Base-by-base conservation (phyloP, 2,888 invertebrate species). In the Megastigmus dorsalis region DNA sequence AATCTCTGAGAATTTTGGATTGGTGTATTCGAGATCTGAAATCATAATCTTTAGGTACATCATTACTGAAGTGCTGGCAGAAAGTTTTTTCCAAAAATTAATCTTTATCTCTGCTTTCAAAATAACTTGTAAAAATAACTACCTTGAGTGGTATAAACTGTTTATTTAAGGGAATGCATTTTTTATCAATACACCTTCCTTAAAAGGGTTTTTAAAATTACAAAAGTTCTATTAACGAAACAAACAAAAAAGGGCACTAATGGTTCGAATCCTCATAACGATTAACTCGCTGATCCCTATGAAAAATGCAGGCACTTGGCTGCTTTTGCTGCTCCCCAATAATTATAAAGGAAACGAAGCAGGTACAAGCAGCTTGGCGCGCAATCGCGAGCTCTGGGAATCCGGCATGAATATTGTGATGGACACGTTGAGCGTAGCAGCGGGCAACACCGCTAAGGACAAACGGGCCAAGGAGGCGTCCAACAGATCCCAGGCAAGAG, bases 371-470 rank as follows among this genome's bases (percentile, higher is more conserved):
- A 79, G 76, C 36, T 76, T 68, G 26, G 80, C 81, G 52, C 79
- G 82, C n/a, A 80, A 81, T 2, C 82, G 84, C 20, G 88, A 89
- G 52, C 85, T 89, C 77, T 90, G 89, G 87, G 88, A 89, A 78
- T 85, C 90, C 48, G 88, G 89, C 9, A 86, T 89, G 78, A 88
- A 89, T 1, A 89, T 90, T 72, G 89, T 90, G 68, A 89, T 91
- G 79, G 90, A 90, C 74, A 89, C 91, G 74, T 86, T 95, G n/a
- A 94, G 94, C 80, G 93, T 95, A 70, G 95, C 95, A 9, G 96
- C 96, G 59, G 95, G 94, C 62, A 93, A 94, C 76, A 94, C 95
- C 18, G 96, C 96, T 63, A 96, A 96, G 89, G 96, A 96, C 88
- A 96, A 96, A 87, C 91, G 96, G 52, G 92, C 94, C 77, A 96